Evolutionary conservation across 2,888 invertebrate species (phyloP).

Genomic region (Lottia gigantea): DNA sequence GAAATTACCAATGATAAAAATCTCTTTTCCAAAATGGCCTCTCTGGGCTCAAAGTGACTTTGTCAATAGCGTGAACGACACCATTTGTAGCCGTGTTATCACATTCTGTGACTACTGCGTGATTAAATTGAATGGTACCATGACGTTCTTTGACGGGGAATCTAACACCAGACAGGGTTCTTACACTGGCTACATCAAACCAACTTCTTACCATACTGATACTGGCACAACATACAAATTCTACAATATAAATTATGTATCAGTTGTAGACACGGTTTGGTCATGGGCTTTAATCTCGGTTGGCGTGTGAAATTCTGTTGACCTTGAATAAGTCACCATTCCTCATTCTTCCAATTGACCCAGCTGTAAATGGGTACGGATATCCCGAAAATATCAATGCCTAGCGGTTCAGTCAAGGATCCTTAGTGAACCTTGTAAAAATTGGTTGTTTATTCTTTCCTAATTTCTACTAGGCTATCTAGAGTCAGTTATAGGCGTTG

Average conservation of each 20-base stretch:
- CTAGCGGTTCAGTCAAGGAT: no score
- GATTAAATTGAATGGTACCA: conserved; percentile 54
- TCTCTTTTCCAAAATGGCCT: background rate
- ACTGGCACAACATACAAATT: conserved; percentile 68
- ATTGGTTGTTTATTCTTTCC: background rate
- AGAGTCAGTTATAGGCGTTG: background rate
- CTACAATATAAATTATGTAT: conserved; percentile 38
- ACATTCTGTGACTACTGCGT: conserved; percentile 68
- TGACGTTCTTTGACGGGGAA: conserved; percentile 60
- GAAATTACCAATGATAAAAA: no score
- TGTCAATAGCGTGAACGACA: conserved; percentile 77
- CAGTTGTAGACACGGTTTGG: no score
- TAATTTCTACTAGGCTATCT: background rate
- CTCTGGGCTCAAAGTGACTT: conserved; percentile 68
- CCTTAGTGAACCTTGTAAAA: no score
- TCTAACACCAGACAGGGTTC: conserved; percentile 62
- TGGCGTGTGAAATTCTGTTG: no score
- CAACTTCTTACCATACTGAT: conserved; percentile 60
- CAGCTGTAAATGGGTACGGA: no score
- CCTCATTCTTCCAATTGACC: no score
- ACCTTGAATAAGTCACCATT: no score
- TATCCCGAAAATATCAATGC: no score
- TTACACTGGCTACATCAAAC: conserved; percentile 63
- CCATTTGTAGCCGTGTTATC: conserved; percentile 79
- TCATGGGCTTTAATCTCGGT: no score